Conservation (phyloP, 2,797 vertebrate species). For the Platalea minor region DNA sequence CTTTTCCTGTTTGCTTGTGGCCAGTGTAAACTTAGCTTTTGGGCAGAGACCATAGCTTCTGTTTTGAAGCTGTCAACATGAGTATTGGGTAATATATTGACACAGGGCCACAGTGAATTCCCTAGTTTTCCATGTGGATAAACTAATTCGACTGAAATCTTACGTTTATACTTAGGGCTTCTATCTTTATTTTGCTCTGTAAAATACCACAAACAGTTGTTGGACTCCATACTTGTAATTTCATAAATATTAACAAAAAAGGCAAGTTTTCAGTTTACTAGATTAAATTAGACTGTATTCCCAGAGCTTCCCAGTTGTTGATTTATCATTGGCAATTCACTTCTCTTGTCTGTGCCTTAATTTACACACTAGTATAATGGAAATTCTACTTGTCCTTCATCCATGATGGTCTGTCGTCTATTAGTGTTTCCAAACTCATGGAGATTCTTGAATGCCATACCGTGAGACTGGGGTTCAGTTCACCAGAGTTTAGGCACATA, state of each 20-base stretch:
- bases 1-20: slow-evolving; percentile 46
- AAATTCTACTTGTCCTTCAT: not conserved
- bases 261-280: not conserved
- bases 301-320: not conserved
- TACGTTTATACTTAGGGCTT: not conserved
- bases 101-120: slow-evolving; percentile 21
- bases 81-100: slow-evolving; percentile 31
- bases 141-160: not conserved
- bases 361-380: not conserved
- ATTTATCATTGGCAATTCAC: not conserved
- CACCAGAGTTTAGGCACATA: not conserved
- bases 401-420: accelerated
- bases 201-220: not conserved
- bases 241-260: not conserved
- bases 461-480: not conserved
- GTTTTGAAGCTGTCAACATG: slow-evolving; percentile 31
- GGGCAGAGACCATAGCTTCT: slow-evolving; percentile 21
- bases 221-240: not conserved
- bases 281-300: not conserved
- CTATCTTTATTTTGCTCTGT: not conserved
- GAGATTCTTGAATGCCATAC: not conserved
- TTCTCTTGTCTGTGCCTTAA: not conserved
- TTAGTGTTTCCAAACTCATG: not conserved
- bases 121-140: not conserved
- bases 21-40: slow-evolving; percentile 48